Conservation (phyloP, 2,888 invertebrate species). For the Candidula unifasciata region DNA sequence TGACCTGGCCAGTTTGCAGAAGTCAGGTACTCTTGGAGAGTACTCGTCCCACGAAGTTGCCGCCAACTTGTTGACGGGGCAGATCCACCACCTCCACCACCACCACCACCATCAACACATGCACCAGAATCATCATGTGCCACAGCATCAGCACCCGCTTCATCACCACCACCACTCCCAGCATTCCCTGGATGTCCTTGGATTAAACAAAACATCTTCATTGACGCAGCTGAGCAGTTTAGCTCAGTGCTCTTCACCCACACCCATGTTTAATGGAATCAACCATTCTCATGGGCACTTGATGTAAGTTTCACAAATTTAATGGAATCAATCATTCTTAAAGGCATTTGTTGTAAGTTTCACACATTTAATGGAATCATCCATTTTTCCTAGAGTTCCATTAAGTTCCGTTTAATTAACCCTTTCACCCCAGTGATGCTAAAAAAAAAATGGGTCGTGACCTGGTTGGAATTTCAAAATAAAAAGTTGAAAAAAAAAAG, state of each 20-base stretch:
- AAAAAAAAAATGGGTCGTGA: too few relatives aligned
- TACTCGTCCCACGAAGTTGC: slow-evolving; percentile 57
- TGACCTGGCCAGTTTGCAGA: slow-evolving; percentile 64
- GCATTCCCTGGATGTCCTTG: slow-evolving; percentile 69
- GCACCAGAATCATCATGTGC: too few relatives aligned
- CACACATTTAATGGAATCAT: too few relatives aligned
- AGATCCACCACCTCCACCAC: slow-evolving; percentile 31
- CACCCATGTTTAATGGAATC: slow-evolving; percentile 49
- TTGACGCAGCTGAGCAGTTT: slow-evolving; percentile 45
- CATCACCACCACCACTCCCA: slow-evolving; percentile 52
- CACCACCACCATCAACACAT: slow-evolving; percentile 3
- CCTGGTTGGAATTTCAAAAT: too few relatives aligned
- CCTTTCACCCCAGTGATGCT: too few relatives aligned
- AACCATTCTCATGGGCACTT: slow-evolving; percentile 48
- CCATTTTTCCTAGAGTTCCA: too few relatives aligned
- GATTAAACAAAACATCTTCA: slow-evolving; percentile 67
- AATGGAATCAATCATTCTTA: not conserved
- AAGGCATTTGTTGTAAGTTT: too few relatives aligned
- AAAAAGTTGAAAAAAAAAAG: too few relatives aligned
- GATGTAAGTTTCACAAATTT: slow-evolving; percentile 45
- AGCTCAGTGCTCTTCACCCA: slow-evolving; percentile 37
- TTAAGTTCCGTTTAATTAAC: too few relatives aligned
- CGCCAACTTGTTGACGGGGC: slow-evolving; percentile 19
- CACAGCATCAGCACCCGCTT: slow-evolving; percentile 22
- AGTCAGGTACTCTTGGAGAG: slow-evolving; percentile 61